These are phyloP conservation scores for Potorous gilbertii DNA, from an alignment of 2,797 vertebrate species.

Conservation along the genomic window DNA sequence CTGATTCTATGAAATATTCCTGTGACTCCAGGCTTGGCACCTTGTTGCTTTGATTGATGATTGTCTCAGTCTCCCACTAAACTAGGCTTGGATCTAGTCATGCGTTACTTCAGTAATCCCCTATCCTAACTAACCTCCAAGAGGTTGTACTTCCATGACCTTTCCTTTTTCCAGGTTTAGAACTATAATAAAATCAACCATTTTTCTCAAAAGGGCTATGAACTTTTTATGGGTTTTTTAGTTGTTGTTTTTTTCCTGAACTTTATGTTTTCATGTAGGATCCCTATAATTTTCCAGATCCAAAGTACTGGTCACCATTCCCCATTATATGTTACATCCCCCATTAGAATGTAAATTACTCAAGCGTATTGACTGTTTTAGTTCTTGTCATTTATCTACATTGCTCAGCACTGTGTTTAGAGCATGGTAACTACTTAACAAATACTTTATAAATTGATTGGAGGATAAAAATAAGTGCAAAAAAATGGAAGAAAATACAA, in stretches of 20 bases:
- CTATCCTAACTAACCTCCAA: background rate
- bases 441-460: too few relatives aligned
- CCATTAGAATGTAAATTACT: background rate
- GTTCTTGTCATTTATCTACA: background rate
- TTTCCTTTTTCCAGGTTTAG: too few relatives aligned
- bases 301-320: background rate
- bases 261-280: background rate
- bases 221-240: background rate
- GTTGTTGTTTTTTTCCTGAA: background rate
- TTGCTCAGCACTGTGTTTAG: background rate
- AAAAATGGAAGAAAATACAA: background rate
- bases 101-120: background rate
- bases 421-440: background rate
- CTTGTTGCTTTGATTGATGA: background rate
- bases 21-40: background rate
- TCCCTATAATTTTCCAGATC: background rate
- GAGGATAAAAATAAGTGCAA: background rate
- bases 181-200: background rate
- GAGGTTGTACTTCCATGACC: background rate
- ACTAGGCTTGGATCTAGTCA: background rate
- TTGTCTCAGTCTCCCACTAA: background rate
- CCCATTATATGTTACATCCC: too few relatives aligned
- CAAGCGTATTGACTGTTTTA: background rate
- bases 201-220: background rate
- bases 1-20: background rate